These are phyloP conservation scores for Coleophora deauratella DNA, from an alignment of 2,888 invertebrate species.

Conservation along the genomic window DNA sequence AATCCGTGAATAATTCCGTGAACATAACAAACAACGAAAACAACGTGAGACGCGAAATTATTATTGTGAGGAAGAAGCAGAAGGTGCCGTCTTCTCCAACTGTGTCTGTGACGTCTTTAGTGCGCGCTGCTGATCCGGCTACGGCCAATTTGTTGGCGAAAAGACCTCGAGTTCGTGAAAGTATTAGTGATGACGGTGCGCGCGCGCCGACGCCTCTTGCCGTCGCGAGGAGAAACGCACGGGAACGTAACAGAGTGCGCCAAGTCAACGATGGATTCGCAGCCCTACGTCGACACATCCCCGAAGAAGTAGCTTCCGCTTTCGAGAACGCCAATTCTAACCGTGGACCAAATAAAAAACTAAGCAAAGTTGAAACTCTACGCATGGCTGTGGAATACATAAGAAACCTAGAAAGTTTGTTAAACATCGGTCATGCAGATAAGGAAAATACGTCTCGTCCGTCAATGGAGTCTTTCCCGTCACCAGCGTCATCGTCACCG, in stretches of 20 bases:
- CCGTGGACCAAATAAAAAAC: conserved; percentile 81
- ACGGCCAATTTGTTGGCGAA: conserved; percentile 44
- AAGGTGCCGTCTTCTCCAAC: conserved; percentile 52
- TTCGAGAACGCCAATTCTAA: conserved; percentile 79
- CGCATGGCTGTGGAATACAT: conserved; percentile 95
- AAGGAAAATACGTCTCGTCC: conserved; percentile 58
- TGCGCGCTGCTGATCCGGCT: conserved; percentile 47
- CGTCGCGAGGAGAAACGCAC: conserved; percentile 91
- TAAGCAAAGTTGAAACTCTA: conserved; percentile 91
- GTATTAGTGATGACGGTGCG: conserved; percentile 55
- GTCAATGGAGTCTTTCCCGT: conserved; percentile 66
- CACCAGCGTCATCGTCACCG: conserved; percentile 66
- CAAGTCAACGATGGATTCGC: conserved; percentile 95
- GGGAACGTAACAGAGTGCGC: conserved; percentile 93
- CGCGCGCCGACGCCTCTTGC: conserved; percentile 83
- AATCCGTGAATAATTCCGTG: conserved; percentile 75
- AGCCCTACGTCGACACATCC: conserved; percentile 89
- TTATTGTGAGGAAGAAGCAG: conserved; percentile 69
- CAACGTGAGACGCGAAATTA: conserved; percentile 62
- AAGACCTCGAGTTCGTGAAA: conserved; percentile 52
- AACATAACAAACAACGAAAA: conserved; percentile 65
- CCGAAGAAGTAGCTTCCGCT: conserved; percentile 83
- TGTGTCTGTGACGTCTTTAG: conserved; percentile 60
- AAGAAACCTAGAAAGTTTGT: conserved; percentile 82
- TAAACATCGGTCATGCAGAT: conserved; percentile 78